These are phyloP conservation scores for Amphipyra tragopoginis DNA, from an alignment of 2,888 invertebrate species.

Conservation along the genomic window DNA sequence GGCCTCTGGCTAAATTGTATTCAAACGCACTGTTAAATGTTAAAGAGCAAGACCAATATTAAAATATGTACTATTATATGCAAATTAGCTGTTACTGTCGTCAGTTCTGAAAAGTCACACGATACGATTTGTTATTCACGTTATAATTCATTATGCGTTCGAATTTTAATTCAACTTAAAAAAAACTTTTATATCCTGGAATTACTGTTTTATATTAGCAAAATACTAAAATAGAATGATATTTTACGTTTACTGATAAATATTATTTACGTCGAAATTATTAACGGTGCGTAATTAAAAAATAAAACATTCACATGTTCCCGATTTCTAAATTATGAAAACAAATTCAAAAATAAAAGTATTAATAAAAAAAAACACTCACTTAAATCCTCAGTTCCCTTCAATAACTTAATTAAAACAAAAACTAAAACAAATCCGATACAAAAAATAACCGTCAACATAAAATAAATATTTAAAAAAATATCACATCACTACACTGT, in stretches of 20 bases:
- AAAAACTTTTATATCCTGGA: not conserved
- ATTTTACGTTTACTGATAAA: too few relatives aligned
- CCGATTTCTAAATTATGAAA: not conserved
- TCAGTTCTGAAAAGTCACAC: slow-evolving; percentile 15
- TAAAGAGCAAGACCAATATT: slow-evolving; percentile 48
- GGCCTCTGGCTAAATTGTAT: slow-evolving; percentile 25
- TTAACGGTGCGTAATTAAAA: too few relatives aligned
- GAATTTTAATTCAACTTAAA: not conserved
- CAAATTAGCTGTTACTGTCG: slow-evolving; percentile 38
- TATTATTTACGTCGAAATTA: too few relatives aligned
- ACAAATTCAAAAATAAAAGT: not conserved
- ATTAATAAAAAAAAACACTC: slow-evolving; percentile 57
- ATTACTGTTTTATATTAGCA: too few relatives aligned
- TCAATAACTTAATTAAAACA: slow-evolving; percentile 69
- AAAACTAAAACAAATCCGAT: slow-evolving; percentile 71
- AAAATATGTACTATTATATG: slow-evolving; percentile 53
- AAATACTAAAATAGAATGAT: too few relatives aligned
- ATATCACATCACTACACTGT: slow-evolving; percentile 81
- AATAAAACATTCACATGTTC: too few relatives aligned
- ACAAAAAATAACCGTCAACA: slow-evolving; percentile 77
- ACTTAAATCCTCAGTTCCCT: slow-evolving; percentile 62
- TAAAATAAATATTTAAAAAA: too few relatives aligned
- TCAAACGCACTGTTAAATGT: slow-evolving; percentile 25
- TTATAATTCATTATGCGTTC: not conserved
- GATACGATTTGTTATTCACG: slow-evolving; percentile 32